phyloP scores from a whole-genome alignment of 2,888 invertebrate genomes.

The Hydroisotoma schaefferi region DNA sequence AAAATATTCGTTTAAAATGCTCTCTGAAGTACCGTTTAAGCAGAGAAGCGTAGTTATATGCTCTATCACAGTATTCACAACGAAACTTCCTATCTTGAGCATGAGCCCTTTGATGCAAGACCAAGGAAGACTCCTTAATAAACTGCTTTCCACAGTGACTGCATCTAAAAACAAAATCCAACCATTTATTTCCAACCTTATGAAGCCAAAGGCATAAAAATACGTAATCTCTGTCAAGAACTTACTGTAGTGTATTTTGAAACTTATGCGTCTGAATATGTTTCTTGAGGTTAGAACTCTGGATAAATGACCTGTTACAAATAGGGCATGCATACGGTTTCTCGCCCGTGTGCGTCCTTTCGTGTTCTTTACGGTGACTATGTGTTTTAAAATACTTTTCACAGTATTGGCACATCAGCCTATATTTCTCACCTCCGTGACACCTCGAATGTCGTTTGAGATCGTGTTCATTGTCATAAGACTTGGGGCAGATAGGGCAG shows the following conservation, averaged over 20 bases:
- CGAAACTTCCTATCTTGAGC: conserved; percentile 43
- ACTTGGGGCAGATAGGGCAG: conserved; percentile 29
- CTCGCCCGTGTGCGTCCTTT: conserved; percentile 42
- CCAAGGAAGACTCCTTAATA: conserved; percentile 43
- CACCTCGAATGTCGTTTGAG: conserved; percentile 28
- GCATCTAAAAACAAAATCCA: conserved; percentile 31
- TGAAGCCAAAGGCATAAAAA: background rate
- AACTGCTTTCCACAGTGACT: conserved; percentile 44
- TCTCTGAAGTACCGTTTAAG: conserved; percentile 35
- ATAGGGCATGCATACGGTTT: conserved; percentile 44
- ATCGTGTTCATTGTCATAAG: conserved; percentile 30
- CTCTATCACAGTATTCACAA: conserved; percentile 44
- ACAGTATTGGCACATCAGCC: conserved; percentile 45
- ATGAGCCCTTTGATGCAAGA: conserved; percentile 47
- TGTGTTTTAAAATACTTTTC: conserved; percentile 44
- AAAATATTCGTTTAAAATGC: background rate
- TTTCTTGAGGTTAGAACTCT: conserved; percentile 47
- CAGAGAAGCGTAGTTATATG: conserved; percentile 48
- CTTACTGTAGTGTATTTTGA: conserved; percentile 45
- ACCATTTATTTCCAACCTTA: background rate
- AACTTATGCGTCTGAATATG: conserved; percentile 47
- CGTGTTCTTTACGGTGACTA: conserved; percentile 37
- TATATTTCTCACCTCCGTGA: conserved; percentile 20
- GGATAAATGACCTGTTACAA: conserved; percentile 43
- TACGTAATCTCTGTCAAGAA: conserved; percentile 2